These are phyloP conservation scores for Lerema accius DNA, from an alignment of 1,140 invertebrate genomes.

Conservation along the genomic window DNA sequence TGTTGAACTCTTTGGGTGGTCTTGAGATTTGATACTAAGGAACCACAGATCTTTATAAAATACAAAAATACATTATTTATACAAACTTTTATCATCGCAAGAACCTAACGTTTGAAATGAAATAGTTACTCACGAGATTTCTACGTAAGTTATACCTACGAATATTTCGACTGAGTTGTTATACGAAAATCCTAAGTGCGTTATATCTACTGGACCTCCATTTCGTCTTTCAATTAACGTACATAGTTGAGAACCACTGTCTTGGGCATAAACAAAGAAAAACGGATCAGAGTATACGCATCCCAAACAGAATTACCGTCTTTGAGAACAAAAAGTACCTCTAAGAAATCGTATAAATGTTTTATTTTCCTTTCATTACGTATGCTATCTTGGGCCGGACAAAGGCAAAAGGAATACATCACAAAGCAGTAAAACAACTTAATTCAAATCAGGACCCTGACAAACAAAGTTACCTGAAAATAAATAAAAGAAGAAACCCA, in stretches of 20 bases:
- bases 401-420: conserved; percentile 26
- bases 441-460: conserved; percentile 19
- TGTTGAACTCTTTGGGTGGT: no score
- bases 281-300: neutral
- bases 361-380: conserved; percentile 28
- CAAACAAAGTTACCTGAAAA: conserved; percentile 18
- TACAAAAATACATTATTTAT: no score
- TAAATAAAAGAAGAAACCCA: conserved; percentile 3
- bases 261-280: conserved; percentile 5
- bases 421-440: conserved; percentile 25
- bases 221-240: no score
- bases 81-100: no score
- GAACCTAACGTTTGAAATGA: no score
- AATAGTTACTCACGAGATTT: no score
- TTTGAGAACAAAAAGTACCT: conserved; percentile 23
- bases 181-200: no score
- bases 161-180: no score
- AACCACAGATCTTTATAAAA: no score
- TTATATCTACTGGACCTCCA: no score
- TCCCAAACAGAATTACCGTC: conserved; percentile 17
- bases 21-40: no score
- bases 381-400: conserved; percentile 12
- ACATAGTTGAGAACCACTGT: neutral
- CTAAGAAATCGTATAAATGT: conserved; percentile 21
- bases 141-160: no score